Conservation (phyloP, 2,797 vertebrate species). For the Myoxocephalus aenaeus region DNA sequence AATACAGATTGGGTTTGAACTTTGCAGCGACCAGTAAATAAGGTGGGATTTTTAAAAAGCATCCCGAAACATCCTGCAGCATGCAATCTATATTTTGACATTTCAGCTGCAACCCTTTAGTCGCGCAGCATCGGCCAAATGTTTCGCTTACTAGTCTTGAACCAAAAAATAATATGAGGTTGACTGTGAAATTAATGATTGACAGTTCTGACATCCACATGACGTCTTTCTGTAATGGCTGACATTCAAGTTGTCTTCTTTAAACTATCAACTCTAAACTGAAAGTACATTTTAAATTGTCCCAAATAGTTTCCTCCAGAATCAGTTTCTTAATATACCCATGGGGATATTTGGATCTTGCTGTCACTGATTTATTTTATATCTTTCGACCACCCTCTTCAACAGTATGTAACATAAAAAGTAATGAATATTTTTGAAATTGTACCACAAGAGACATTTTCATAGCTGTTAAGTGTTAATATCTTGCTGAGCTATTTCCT, state of each 20-base stretch:
- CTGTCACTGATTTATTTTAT: background rate
- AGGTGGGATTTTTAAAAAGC: background rate
- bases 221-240: background rate
- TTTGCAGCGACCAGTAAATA: slow-evolving; percentile 1
- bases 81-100: slow-evolving; percentile 14
- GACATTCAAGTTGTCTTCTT: background rate
- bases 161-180: background rate
- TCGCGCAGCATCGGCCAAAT: background rate
- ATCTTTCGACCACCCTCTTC: background rate
- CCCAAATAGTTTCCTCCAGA: background rate
- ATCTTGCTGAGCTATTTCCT: slow-evolving; percentile 3
- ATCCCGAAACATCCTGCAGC: background rate
- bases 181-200: background rate
- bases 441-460: background rate
- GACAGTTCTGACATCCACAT: background rate
- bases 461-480: background rate
- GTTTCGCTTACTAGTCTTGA: background rate
- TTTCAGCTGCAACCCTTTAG: slow-evolving; percentile 12
- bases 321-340: background rate
- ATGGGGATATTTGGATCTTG: background rate
- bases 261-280: background rate
- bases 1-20: background rate
- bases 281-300: background rate
- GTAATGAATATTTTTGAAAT: background rate
- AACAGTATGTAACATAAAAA: slow-evolving; percentile 15